Percentiles rank a stretch among this genome's conserved stretches.
These are phyloP conservation scores for Callionymus lyra DNA, from an alignment of 2,113 vertebrate species.

Conservation along the genomic window DNA sequence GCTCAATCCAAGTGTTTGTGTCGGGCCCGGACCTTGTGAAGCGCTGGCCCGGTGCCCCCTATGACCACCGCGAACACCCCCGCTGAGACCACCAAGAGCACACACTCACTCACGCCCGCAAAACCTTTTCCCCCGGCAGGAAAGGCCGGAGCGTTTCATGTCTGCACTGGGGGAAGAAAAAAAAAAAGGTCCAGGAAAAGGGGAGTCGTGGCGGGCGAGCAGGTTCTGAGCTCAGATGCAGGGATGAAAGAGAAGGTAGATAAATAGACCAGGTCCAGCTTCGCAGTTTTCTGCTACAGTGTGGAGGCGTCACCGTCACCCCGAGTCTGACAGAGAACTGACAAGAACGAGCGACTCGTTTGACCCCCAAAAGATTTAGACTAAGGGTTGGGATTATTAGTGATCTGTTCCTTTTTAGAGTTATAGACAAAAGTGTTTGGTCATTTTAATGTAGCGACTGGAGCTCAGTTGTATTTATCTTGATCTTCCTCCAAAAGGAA, in stretches of 20 bases:
- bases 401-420: no score
- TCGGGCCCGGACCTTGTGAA: conserved; percentile 66
- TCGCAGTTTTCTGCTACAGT: conserved; percentile 28
- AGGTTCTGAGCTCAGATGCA: conserved; percentile 73
- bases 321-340: no score
- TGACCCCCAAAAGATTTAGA: no score
- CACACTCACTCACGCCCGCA: conserved; percentile 46
- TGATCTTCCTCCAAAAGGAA: no score
- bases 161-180: conserved; percentile 67
- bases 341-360: no score
- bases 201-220: conserved; percentile 59
- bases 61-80: conserved; percentile 41
- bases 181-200: conserved; percentile 79
- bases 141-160: conserved; percentile 79
- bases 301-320: no score
- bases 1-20: conserved; percentile 78
- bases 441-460: no score
- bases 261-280: conserved; percentile 69
- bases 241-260: conserved; percentile 67
- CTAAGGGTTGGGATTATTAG: no score
- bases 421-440: no score
- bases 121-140: conserved; percentile 67
- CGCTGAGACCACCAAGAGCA: conserved; percentile 25
- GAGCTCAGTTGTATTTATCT: no score
- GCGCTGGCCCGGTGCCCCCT: conserved; percentile 63